Conservation (phyloP, 2,113 vertebrate genomes). For the Rhombomys opimus region DNA sequence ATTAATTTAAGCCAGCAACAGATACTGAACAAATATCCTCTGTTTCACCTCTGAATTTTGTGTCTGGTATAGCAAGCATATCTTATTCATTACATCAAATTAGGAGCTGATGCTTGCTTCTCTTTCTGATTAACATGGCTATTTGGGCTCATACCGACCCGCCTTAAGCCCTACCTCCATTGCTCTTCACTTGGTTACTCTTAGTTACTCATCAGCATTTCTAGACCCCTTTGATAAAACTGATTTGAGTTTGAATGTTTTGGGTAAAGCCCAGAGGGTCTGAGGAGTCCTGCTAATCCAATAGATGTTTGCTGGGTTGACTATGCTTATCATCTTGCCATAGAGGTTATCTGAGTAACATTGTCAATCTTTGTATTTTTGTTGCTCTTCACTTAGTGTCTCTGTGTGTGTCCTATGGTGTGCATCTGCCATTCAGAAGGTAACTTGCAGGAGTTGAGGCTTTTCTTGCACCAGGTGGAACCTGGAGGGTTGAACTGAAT, state of each 20-base stretch:
- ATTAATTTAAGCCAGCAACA: neutral
- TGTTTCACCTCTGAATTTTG: neutral
- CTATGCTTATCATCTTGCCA: neutral
- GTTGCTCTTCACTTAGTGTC: neutral
- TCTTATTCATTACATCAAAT: neutral
- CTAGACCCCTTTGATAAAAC: neutral
- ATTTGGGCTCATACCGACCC: neutral
- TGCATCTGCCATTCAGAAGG: no score
- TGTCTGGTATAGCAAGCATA: neutral
- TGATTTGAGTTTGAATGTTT: neutral
- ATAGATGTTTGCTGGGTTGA: neutral
- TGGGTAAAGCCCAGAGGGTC: neutral
- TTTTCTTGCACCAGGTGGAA: neutral
- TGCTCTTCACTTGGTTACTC: neutral
- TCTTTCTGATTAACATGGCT: neutral
- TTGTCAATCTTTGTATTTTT: neutral
- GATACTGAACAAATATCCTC: neutral
- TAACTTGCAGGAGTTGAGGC: neutral
- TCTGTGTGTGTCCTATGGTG: neutral
- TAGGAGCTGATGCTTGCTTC: neutral
- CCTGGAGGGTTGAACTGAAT: neutral
- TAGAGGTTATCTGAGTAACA: neutral
- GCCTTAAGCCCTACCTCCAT: neutral
- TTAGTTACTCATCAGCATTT: neutral
- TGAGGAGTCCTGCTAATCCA: neutral